Percentiles rank a stretch among this genome's conserved stretches.
phyloP scores from a whole-genome alignment of 2,888 invertebrate genomes.

The Papilio protenor region DNA sequence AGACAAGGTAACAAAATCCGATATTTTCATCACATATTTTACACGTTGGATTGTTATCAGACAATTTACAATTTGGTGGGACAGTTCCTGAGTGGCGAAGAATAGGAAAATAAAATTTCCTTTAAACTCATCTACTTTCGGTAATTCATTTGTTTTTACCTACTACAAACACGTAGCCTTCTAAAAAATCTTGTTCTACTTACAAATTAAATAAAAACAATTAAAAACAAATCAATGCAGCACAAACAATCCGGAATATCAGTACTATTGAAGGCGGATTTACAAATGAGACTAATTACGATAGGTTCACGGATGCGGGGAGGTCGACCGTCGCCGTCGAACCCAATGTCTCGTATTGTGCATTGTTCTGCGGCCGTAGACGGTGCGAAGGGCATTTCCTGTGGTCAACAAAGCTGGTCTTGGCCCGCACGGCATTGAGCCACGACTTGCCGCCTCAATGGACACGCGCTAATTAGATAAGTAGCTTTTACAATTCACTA shows the following conservation, averaged over 20 bases:
- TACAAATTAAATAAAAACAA: not conserved
- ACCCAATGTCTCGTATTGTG: constrained; percentile 75
- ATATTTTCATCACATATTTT: too few relatives aligned
- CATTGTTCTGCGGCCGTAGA: constrained; percentile 64
- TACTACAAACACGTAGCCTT: constrained; percentile 1
- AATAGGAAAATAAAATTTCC: too few relatives aligned
- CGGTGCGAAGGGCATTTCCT: constrained; percentile 78
- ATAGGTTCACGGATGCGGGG: constrained; percentile 68
- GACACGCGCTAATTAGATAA: constrained; percentile 38
- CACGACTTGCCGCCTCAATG: constrained; percentile 47
- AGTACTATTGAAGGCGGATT: constrained; percentile 9
- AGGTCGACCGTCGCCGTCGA: constrained; percentile 57
- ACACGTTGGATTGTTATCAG: too few relatives aligned
- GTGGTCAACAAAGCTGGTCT: constrained; percentile 52
- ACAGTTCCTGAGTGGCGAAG: too few relatives aligned
- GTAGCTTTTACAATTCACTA: constrained; percentile 20
- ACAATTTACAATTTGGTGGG: too few relatives aligned
- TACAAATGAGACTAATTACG: constrained; percentile 40
- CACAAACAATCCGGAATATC: constrained; percentile 14
- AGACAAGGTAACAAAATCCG: too few relatives aligned
- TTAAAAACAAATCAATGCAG: not conserved
- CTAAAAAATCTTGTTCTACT: constrained; percentile 2
- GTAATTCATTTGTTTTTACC: not conserved
- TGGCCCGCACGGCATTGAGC: constrained; percentile 65
- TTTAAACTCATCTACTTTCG: too few relatives aligned